A percentile compares a stretch with the other conserved stretches of the same genome.
Evolutionary conservation across 2,888 invertebrate species (phyloP).

Genomic region (Anorthoa munda): DNA sequence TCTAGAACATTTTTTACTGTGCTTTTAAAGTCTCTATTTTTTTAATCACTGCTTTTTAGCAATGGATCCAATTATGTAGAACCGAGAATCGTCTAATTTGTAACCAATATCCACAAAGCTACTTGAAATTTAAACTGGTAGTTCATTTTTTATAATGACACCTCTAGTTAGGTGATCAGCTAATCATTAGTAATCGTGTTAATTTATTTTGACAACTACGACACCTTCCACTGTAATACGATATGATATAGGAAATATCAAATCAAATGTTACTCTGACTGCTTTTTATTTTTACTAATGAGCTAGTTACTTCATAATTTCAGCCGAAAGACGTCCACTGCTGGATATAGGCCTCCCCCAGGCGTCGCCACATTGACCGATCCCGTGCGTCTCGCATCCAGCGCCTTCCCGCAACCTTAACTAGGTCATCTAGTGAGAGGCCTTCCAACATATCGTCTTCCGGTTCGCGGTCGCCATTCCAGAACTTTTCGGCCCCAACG

Average conservation of each 20-base stretch:
- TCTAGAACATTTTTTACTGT: too few relatives aligned
- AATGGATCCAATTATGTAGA: background rate
- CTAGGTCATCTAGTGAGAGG: too few relatives aligned
- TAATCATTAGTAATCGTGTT: conserved; percentile 24
- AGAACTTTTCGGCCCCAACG: too few relatives aligned
- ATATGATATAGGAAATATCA: conserved; percentile 41
- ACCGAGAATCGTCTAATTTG: background rate
- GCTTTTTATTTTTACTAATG: conserved; percentile 6
- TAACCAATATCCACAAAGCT: conserved; percentile 10
- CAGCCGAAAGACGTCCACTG: too few relatives aligned
- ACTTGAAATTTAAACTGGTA: background rate
- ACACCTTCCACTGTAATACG: conserved; percentile 36
- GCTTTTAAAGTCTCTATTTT: too few relatives aligned
- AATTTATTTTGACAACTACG: conserved; percentile 44
- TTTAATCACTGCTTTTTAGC: background rate
- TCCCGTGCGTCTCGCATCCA: too few relatives aligned
- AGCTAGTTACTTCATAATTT: background rate
- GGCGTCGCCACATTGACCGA: too few relatives aligned
- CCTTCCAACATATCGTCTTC: too few relatives aligned
- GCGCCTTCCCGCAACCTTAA: too few relatives aligned
- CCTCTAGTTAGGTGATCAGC: conserved; percentile 1
- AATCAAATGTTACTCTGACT: conserved; percentile 2
- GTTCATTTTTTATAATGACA: background rate
- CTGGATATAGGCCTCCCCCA: too few relatives aligned
- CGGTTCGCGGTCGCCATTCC: too few relatives aligned